phyloP scores from a whole-genome alignment of 2,113 vertebrate species.

The Panthera leo region DNA sequence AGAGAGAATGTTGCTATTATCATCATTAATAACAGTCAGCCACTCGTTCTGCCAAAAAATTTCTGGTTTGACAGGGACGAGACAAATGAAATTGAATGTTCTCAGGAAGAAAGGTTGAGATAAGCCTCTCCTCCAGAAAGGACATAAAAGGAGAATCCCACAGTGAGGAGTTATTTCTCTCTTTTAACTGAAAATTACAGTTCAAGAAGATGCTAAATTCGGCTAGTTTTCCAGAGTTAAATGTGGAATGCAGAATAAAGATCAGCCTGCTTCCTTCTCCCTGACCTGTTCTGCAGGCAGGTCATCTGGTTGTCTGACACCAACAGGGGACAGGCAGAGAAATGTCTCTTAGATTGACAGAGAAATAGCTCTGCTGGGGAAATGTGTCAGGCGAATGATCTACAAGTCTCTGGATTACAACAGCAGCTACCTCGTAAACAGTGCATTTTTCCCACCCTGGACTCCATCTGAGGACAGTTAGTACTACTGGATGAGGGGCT shows the following conservation, averaged over 20 bases:
- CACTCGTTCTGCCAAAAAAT: not conserved
- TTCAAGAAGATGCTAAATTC: not conserved
- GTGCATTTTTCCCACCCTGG: not conserved
- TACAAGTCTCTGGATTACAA: not conserved
- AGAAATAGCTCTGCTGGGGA: not conserved
- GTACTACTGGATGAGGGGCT: not conserved
- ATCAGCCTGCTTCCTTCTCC: not conserved
- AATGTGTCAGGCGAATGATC: not conserved
- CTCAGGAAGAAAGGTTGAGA: slow-evolving; percentile 38
- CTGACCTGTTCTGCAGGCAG: not conserved
- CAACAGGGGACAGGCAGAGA: not conserved
- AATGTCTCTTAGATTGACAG: not conserved
- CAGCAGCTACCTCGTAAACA: not conserved
- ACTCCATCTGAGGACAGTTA: not conserved
- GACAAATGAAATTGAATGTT: slow-evolving; percentile 35
- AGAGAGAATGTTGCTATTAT: slow-evolving; percentile 30
- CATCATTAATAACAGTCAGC: not conserved
- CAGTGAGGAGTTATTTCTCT: not conserved
- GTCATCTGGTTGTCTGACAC: not conserved
- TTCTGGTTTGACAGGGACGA: slow-evolving; percentile 49
- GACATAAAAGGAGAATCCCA: not conserved
- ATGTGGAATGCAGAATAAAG: not conserved
- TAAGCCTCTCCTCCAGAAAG: not conserved
- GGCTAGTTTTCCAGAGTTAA: not conserved
- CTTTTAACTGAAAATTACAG: not conserved